Percentiles rank a stretch among this genome's conserved stretches.
Evolutionary conservation across 2,113 vertebrate species (phyloP).

Genomic region (Brachyhypopomus gauderio): DNA sequence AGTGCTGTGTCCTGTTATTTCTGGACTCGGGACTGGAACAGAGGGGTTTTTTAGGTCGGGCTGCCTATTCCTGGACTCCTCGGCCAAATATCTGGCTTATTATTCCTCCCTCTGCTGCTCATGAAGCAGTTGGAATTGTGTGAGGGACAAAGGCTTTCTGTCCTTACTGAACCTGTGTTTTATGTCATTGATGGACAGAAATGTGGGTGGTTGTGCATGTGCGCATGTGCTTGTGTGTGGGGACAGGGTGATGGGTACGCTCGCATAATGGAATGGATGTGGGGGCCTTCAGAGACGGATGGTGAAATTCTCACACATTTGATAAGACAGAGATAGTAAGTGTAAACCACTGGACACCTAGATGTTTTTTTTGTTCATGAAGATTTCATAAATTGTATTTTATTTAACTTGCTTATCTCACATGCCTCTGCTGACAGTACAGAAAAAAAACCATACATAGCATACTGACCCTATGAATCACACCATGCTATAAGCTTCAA

Average conservation of each 20-base stretch:
- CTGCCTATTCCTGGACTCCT: constrained; percentile 47
- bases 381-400: too few relatives aligned
- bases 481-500: too few relatives aligned
- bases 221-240: neutral
- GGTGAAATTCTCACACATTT: constrained; percentile 51
- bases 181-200: constrained; percentile 48
- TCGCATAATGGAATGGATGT: constrained; percentile 50
- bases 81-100: constrained; percentile 48
- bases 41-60: constrained; percentile 44
- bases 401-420: too few relatives aligned
- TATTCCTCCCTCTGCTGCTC: constrained; percentile 39
- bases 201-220: constrained; percentile 17
- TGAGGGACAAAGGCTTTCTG: constrained; percentile 27
- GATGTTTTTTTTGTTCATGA: too few relatives aligned
- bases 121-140: constrained; percentile 37
- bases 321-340: neutral
- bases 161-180: constrained; percentile 21
- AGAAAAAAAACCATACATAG: neutral
- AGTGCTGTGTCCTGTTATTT: constrained; percentile 47
- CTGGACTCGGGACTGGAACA: constrained; percentile 42
- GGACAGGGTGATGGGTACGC: neutral
- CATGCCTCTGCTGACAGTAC: neutral
- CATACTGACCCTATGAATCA: neutral
- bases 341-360: too few relatives aligned
- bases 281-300: constrained; percentile 62